A percentile compares a stretch with the other conserved stretches of the same genome.
phyloP scores from a whole-genome alignment of 1,140 invertebrate genomes.

The Gonioctena quinquepunctata region DNA sequence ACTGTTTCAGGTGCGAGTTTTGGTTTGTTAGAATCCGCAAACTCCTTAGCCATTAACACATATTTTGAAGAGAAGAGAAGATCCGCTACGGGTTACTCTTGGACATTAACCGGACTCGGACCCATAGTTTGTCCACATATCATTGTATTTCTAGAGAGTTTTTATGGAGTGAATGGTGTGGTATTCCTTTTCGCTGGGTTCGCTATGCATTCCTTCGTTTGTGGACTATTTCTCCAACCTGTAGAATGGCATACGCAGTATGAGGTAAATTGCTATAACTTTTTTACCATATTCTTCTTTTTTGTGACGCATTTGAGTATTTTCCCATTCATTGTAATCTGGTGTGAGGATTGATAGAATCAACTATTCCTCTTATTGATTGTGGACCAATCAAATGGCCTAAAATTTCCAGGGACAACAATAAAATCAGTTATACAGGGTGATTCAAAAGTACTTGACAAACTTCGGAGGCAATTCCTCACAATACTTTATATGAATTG shows the following conservation, averaged over 20 bases:
- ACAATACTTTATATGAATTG: too few species aligned
- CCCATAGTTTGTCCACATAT: slow-evolving; percentile 58
- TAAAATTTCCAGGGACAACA: too few species aligned
- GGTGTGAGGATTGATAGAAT: too few species aligned
- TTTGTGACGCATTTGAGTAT: too few species aligned
- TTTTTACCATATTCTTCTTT: too few species aligned
- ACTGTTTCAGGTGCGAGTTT: not conserved
- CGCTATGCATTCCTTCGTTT: slow-evolving; percentile 54
- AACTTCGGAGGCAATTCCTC: too few species aligned
- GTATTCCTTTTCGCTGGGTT: slow-evolving; percentile 55
- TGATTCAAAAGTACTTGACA: too few species aligned
- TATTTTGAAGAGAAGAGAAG: slow-evolving; percentile 57
- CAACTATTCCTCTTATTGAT: too few species aligned
- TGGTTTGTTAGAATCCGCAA: slow-evolving; percentile 57
- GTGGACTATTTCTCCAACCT: slow-evolving; percentile 57
- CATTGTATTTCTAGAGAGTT: slow-evolving; percentile 46
- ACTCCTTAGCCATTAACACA: slow-evolving; percentile 57
- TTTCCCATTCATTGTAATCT: too few species aligned
- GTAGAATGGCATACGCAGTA: slow-evolving; percentile 60
- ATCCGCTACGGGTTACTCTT: slow-evolving; percentile 56
- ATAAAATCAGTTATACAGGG: too few species aligned
- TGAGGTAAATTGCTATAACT: too few species aligned
- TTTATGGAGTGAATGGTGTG: slow-evolving; percentile 55
- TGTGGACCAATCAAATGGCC: too few species aligned
- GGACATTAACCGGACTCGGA: slow-evolving; percentile 56